Evolutionary conservation across 2,888 invertebrate genomes (phyloP).

Genomic region (Archips xylosteana): DNA sequence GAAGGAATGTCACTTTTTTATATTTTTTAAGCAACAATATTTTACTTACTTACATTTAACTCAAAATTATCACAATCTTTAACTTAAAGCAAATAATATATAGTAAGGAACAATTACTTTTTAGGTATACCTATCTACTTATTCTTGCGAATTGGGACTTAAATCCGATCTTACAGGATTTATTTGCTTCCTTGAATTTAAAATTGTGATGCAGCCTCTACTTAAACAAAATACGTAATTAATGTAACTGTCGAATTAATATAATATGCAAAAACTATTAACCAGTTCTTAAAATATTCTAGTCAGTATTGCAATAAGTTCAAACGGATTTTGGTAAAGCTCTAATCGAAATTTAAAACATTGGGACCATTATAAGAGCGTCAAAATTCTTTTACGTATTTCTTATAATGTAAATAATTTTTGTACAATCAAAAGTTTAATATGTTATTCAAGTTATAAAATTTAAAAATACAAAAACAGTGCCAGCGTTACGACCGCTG

Average conservation of each 20-base stretch:
- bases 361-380: slow-evolving; percentile 54
- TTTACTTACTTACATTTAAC: not conserved
- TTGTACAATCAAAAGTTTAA: slow-evolving; percentile 28
- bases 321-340: slow-evolving; percentile 37
- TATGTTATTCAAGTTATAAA: slow-evolving; percentile 16
- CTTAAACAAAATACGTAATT: slow-evolving; percentile 35
- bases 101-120: not conserved
- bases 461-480: not conserved
- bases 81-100: no score
- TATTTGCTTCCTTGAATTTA: slow-evolving; percentile 16
- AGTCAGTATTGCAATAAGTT: slow-evolving; percentile 50
- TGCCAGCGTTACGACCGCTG: no score
- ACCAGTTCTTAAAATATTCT: slow-evolving; percentile 46
- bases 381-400: slow-evolving; percentile 47
- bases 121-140: not conserved
- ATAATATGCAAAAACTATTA: slow-evolving; percentile 29
- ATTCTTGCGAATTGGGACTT: not conserved
- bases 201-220: slow-evolving; percentile 23
- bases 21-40: slow-evolving; percentile 9
- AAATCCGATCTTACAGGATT: slow-evolving; percentile 12
- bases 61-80: slow-evolving; percentile 25
- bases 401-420: slow-evolving; percentile 40
- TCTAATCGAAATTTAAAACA: slow-evolving; percentile 48
- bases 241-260: slow-evolving; percentile 23
- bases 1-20: slow-evolving; percentile 21